These are phyloP conservation scores for Meloidogyne floridensis DNA, from an alignment of 1,140 invertebrate species.

Conservation along the genomic window DNA sequence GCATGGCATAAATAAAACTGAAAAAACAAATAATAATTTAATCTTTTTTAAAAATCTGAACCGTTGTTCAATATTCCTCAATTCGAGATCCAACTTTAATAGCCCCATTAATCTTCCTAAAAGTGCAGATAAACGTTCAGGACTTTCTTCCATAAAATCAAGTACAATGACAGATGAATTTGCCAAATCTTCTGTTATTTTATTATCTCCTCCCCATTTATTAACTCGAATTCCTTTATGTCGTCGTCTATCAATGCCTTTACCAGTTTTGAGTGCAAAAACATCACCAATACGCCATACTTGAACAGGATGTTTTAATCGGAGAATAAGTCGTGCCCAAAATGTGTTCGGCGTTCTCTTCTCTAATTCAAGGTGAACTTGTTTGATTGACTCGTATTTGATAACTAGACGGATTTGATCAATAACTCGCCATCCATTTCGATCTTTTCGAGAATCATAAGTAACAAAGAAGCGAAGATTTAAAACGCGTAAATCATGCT, in stretches of 20 bases:
- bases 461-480: constrained; percentile 9
- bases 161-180: constrained; percentile 26
- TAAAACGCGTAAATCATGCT: constrained; percentile 22
- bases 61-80: constrained; percentile 20
- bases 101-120: constrained; percentile 22
- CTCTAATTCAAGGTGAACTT: constrained; percentile 26
- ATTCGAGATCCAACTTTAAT: constrained; percentile 19
- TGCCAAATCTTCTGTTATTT: constrained; percentile 11
- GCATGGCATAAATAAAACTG: background rate
- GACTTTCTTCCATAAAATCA: constrained; percentile 21
- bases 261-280: constrained; percentile 19
- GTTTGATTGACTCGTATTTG: constrained; percentile 27
- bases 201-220: background rate
- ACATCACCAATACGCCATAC: constrained; percentile 14
- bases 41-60: background rate
- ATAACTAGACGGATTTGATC: constrained; percentile 29
- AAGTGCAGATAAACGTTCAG: constrained; percentile 7
- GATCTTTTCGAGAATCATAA: background rate
- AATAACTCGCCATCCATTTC: background rate
- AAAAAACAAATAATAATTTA: background rate
- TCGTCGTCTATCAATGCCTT: background rate
- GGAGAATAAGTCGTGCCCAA: background rate
- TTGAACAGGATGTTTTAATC: constrained; percentile 24
- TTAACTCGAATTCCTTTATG: background rate
- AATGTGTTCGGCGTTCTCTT: background rate